Base-by-base conservation (phyloP, 1,140 invertebrate species). In the Hirudo medicinalis region DNA sequence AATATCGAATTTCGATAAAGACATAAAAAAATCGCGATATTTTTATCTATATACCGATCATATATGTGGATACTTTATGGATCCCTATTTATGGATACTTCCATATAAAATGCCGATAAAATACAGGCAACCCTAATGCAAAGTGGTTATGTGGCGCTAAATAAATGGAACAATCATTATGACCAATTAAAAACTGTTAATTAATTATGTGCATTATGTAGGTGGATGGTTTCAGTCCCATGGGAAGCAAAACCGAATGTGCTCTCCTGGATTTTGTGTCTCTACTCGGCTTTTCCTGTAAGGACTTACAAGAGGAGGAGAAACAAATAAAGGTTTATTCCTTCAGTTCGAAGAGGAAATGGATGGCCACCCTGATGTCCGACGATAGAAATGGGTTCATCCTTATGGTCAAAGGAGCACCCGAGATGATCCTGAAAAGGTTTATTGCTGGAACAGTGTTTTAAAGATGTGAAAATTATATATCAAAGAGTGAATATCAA, bases 191-290 rank as follows among this genome's bases (percentile, higher is more conserved):
- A 36, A 36, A 36, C 6, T 36, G 6, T 36, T 22, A 15, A 25
- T 63, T 22, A 8, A 13, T 22, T 22, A 13, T 11, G 2, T 63
- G 0, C 29, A 25, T n/a, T n/a, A n/a, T n/a, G 13, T 20, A 63
- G 57, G 19, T 25, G 29, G 57, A 63, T 63, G 57, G 57, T 13
- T 63, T 63, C 69, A 54, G n/a, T 53, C 69, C 40, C 0, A 53
- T 54, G 73, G 96, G 96, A 73, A 99, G 99, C 86, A 99, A 99
- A 85, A 99, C 96, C 67, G 96, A 99, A 84, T 99, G 96, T 85
- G 69, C 69, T 29, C 69, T 70, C n/a, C 49, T 70, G 19, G 95
- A 95, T 71, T 98, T 98, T 85, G 90, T 98, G 54, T 79, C 90
- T 74, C 90, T 87, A 69, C 82, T 99, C 72, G 90, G 90, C 67